phyloP scores from a whole-genome alignment of 2,113 vertebrate genomes.

The Neotoma lepida region DNA sequence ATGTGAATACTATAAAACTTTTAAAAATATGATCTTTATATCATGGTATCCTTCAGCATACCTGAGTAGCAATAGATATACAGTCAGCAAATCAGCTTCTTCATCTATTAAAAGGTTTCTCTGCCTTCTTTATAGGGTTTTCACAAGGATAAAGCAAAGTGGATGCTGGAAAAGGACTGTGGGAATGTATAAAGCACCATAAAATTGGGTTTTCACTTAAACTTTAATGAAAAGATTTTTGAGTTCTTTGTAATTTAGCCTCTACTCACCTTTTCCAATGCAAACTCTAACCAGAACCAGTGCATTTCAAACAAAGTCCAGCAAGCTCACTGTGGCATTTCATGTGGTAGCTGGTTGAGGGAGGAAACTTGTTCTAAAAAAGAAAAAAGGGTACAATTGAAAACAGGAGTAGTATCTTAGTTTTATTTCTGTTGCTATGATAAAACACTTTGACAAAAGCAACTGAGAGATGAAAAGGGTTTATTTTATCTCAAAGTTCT shows the following conservation, averaged over 20 bases:
- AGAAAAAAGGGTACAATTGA: neutral
- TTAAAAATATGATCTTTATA: conserved; percentile 11
- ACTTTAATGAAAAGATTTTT: neutral
- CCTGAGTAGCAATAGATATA: neutral
- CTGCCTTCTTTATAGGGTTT: neutral
- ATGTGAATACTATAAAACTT: neutral
- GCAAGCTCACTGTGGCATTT: neutral
- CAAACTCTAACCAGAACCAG: neutral
- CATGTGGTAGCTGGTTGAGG: neutral
- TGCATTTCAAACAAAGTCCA: neutral
- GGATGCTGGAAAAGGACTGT: neutral
- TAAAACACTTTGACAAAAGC: neutral
- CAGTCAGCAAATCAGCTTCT: neutral
- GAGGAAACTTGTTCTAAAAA: neutral
- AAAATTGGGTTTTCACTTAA: neutral
- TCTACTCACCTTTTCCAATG: neutral
- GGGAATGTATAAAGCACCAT: neutral
- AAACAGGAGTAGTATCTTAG: neutral
- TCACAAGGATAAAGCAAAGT: neutral
- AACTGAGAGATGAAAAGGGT: neutral
- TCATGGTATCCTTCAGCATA: neutral
- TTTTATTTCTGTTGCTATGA: neutral
- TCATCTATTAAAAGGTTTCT: neutral
- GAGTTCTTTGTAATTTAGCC: neutral
- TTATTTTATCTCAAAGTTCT: neutral